Percentiles rank a stretch among this genome's conserved stretches.
Evolutionary conservation across 2,113 vertebrate species (phyloP).

Genomic region (Microtus pennsylvanicus): DNA sequence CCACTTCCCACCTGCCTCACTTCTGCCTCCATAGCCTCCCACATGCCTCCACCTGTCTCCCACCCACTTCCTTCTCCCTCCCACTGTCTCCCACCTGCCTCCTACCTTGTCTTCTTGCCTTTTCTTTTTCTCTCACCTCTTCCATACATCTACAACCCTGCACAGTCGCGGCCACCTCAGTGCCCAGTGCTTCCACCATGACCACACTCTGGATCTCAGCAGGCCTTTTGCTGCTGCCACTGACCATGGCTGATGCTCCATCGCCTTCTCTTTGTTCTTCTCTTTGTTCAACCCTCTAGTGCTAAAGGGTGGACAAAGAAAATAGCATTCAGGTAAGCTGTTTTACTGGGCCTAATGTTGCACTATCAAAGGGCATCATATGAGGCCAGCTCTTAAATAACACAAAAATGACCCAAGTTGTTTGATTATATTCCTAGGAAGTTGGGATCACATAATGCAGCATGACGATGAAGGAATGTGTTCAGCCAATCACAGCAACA

Average conservation of each 20-base stretch:
- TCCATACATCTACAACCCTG: neutral
- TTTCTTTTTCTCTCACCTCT: neutral
- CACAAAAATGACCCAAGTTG: neutral
- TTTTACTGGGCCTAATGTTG: neutral
- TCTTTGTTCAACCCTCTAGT: neutral
- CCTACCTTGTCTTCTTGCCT: neutral
- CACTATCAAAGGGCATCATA: neutral
- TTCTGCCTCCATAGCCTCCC: too few species aligned
- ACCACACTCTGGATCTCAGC: neutral
- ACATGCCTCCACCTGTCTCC: neutral
- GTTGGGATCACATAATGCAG: neutral
- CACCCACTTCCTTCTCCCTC: too few species aligned
- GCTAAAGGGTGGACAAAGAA: neutral
- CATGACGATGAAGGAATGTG: neutral
- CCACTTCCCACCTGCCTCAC: too few species aligned
- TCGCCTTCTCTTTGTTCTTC: neutral
- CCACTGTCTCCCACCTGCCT: too few species aligned
- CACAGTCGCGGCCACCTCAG: neutral
- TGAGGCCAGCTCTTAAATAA: neutral
- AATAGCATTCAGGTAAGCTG: neutral
- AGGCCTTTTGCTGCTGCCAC: neutral
- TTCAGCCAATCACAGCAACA: neutral
- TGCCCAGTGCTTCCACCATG: neutral
- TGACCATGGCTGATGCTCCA: neutral
- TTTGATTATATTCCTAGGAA: neutral